Conservation (phyloP, 2,888 invertebrate species). For the Cerastis leucographa region DNA sequence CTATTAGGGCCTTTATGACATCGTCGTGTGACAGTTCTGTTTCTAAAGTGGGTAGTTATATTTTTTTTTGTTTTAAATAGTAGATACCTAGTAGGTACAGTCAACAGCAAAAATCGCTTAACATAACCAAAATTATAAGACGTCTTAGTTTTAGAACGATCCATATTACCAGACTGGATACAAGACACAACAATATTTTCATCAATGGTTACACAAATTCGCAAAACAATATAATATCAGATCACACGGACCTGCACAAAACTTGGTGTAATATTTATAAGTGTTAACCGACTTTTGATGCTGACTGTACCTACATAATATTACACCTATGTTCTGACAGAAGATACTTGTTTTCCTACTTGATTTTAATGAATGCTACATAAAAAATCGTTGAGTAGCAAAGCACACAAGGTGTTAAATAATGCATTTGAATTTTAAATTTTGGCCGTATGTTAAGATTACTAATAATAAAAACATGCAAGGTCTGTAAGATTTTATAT, state of each 20-base stretch:
- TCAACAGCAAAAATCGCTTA: too few species aligned
- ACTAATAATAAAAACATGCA: slow-evolving; percentile 32
- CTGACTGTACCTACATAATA: not conserved
- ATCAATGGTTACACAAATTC: too few species aligned
- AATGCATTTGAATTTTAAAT: slow-evolving; percentile 54
- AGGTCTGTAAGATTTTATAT: slow-evolving; percentile 37
- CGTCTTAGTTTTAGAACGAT: too few species aligned
- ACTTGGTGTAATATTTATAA: too few species aligned
- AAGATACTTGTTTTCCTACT: not conserved
- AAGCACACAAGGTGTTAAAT: slow-evolving; percentile 43
- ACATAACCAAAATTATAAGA: too few species aligned
- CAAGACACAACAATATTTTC: too few species aligned
- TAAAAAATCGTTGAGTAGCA: slow-evolving; percentile 28
- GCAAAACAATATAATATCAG: too few species aligned
- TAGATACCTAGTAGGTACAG: too few species aligned
- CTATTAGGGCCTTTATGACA: not conserved
- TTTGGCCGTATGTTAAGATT: slow-evolving; percentile 54
- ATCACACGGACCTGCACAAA: too few species aligned
- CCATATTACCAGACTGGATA: too few species aligned
- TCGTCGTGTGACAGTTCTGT: not conserved
- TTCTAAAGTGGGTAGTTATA: not conserved
- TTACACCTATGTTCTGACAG: not conserved
- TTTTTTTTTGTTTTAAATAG: too few species aligned
- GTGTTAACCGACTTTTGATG: too few species aligned
- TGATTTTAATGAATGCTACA: slow-evolving; percentile 27